Evolutionary conservation across 1,140 invertebrate genomes (phyloP), one percentile per base, ranked within the genome.

Genomic region (Stratiolaelaps scimitus): DNA sequence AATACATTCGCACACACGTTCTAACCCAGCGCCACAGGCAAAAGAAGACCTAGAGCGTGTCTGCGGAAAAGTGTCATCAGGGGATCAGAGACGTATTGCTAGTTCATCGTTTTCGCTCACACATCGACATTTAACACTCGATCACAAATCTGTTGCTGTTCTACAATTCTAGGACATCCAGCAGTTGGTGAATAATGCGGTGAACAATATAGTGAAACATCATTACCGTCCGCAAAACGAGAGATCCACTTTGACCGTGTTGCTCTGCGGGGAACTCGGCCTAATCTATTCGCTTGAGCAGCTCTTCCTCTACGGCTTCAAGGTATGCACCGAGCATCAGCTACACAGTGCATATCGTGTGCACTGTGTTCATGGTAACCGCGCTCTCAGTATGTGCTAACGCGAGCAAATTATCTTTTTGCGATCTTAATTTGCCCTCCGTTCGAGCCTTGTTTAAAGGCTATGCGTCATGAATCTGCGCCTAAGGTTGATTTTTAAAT

Each of bases 181-280:
- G 69, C 78, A 82, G 69, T 75, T 77, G 71, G 68, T 83, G 23
- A 79, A 80, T 65, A 91, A 97, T 77, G 87, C 90, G 71, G 90
- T 98, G 0, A 98, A 97, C 78, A 88, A 86, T 17, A 87, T 99
- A 69, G 90, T 98, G 0, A 98, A 98, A 79, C 92, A 92, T 81
- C 92, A 91, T 74, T 92, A 92, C 72, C 85, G 88, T 68, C 76
- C 78, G 29, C 89, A 93, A 74, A 80, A 81, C 66, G 79, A 80
- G 70, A 83, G 85, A 43, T 89, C 83, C 67, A 85, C 87, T n/a
- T 77, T 97, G 34, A 95, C 93, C 19, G 85, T 87, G 47, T 78
- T 98, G 34, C 76, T 98, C 13, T 98, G 94, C 76, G 93, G 93
- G 1, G 92, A 98, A 74, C 83, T 84, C 70, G 94, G 94, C 1